Conservation (phyloP, 2,888 invertebrate genomes). For the Coenonympha arcania region DNA sequence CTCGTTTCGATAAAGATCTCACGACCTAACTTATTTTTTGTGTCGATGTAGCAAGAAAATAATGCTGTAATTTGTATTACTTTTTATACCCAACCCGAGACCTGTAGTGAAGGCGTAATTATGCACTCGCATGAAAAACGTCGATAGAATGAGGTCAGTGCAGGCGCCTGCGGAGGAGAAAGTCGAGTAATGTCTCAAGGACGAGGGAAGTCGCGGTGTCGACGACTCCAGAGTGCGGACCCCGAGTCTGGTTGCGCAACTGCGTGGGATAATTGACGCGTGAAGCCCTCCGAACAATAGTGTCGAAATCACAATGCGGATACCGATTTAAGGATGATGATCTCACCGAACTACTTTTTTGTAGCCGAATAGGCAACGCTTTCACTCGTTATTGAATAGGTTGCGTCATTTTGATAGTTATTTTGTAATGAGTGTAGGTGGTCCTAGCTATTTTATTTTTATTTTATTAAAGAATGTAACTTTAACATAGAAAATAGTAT, state of each 20-base stretch:
- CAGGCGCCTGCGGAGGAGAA: conserved; percentile 51
- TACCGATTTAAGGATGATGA: conserved; percentile 60
- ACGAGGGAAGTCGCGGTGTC: conserved; percentile 56
- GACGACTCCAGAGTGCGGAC: no score
- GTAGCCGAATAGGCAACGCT: conserved; percentile 36
- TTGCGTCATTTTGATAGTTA: conserved; percentile 19
- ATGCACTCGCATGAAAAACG: background rate
- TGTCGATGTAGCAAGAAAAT: background rate
- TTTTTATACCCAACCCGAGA: background rate
- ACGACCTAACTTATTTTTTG: background rate
- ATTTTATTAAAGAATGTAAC: background rate
- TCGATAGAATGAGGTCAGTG: conserved; percentile 25
- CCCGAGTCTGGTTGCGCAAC: conserved; percentile 48
- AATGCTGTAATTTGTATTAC: background rate
- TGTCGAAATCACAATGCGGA: conserved; percentile 54
- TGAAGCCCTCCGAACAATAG: conserved; percentile 30
- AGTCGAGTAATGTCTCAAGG: conserved; percentile 62
- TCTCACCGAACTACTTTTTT: conserved; percentile 37
- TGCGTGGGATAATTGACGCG: conserved; percentile 49
- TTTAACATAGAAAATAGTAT: no score
- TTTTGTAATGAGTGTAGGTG: background rate
- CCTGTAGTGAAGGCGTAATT: background rate
- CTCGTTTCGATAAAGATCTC: no score
- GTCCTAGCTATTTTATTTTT: background rate
- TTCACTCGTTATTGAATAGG: conserved; percentile 26